A percentile compares a stretch with the other conserved stretches of the same genome.
phyloP scores from a whole-genome alignment of 2,113 vertebrate genomes.

The Origma solitaria region DNA sequence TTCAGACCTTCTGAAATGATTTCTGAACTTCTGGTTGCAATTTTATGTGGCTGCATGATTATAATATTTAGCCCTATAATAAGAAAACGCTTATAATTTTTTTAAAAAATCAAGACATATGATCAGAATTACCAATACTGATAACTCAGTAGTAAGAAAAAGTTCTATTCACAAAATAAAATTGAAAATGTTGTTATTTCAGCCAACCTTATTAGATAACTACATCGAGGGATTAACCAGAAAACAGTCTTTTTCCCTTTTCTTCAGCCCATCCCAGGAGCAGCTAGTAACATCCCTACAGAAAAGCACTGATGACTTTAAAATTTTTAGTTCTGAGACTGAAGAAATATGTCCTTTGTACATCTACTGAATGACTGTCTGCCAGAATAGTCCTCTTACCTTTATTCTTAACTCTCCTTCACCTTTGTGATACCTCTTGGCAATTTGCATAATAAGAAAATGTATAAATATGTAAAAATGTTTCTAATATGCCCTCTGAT shows the following conservation, averaged over 20 bases:
- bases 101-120: background rate
- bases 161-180: background rate
- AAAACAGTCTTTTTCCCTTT: background rate
- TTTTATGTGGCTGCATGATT: background rate
- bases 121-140: background rate
- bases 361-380: background rate
- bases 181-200: background rate
- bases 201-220: background rate
- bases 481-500: slow-evolving; percentile 58
- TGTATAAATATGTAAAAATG: slow-evolving; percentile 66
- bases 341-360: background rate
- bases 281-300: background rate
- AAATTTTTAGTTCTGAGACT: slow-evolving; percentile 1
- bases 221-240: background rate
- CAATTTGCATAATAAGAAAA: slow-evolving; percentile 62
- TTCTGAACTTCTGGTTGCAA: background rate
- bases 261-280: background rate
- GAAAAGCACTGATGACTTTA: background rate
- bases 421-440: slow-evolving; percentile 40
- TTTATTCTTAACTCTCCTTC: slow-evolving; percentile 58
- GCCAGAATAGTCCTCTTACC: slow-evolving; percentile 20
- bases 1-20: background rate
- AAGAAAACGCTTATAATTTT: background rate
- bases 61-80: background rate
- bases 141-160: background rate